These are phyloP conservation scores for Tetropium fuscum DNA, from an alignment of 2,888 invertebrate genomes.

Conservation along the genomic window DNA sequence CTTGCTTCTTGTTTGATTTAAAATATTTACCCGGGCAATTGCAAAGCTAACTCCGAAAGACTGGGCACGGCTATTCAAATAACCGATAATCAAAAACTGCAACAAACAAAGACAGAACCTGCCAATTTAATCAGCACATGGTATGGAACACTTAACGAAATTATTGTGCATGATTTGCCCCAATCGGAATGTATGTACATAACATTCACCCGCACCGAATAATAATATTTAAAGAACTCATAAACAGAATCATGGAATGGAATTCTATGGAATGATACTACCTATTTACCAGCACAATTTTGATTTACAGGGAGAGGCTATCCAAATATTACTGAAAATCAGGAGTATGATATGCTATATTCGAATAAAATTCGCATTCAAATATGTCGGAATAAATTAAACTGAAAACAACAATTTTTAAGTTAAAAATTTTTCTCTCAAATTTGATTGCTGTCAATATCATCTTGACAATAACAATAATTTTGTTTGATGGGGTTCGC, in stretches of 20 bases:
- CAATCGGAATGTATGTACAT: slow-evolving; percentile 54
- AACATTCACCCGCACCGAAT: slow-evolving; percentile 59
- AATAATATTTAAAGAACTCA: slow-evolving; percentile 61
- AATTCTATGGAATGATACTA: slow-evolving; percentile 33
- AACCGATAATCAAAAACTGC: slow-evolving; percentile 32
- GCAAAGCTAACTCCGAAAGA: not conserved
- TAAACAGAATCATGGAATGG: slow-evolving; percentile 49
- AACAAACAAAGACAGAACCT: slow-evolving; percentile 27
- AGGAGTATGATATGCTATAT: no score
- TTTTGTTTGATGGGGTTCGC: no score
- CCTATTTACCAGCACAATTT: slow-evolving; percentile 17
- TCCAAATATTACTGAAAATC: no score
- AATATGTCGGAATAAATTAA: no score
- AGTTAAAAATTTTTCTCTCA: no score
- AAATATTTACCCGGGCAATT: no score
- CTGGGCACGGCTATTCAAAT: slow-evolving; percentile 14
- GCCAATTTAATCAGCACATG: slow-evolving; percentile 48
- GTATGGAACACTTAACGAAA: slow-evolving; percentile 51
- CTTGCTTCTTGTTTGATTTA: no score
- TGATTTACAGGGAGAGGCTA: slow-evolving; percentile 16
- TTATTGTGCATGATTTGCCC: slow-evolving; percentile 57
- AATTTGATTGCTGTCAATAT: no score
- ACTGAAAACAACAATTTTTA: no score
- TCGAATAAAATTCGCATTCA: no score
- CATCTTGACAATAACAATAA: no score